Base-by-base conservation (phyloP, 2,888 invertebrate genomes). In the Dioctria rufipes region DNA sequence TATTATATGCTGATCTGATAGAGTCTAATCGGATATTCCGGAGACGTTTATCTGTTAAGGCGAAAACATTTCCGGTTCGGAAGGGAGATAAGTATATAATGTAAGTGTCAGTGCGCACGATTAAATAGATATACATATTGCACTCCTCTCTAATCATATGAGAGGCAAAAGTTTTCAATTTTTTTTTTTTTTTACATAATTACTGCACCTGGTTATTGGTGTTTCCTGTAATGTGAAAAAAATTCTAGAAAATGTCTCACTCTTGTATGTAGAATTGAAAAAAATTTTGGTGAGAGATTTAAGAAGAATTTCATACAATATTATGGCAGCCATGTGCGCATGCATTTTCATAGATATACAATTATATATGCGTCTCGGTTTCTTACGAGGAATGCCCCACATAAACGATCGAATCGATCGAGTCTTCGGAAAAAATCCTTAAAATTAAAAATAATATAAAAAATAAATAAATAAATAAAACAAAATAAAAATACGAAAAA, bases 31-130 rank as follows among this genome's bases (percentile, higher is more conserved):
- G 78, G 69, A 63, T 73, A 81, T 81, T 81, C 81, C 39, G 79
- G 65, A 58, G 51, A 75, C 63, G 81, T 81, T n/a, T 40, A 43
- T 60, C 71, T 40, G 81, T 80, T 80, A 80, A 81, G 77, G 80
- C 58, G 61, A 81, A 77, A 81, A 81, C 81, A 81, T 81, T 81
- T 81, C 81, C 81, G 81, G 80, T 81, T 80, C 80, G 77, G 81
- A 81, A 80, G 81, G 42, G 49, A 67, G 25, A 25, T 25, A 25
- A 25, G 25, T 25, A 25, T 25, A 25, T 25, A 25, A 25, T 25
- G 25, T 25, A 79, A 63, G 40, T 71, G 81, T 78, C 69, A 80
- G 67, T 11, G 13, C 54, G 60, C 25, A 46, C 25, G 8, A 61
- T 77, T 77, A 37, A 6, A 37, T 8, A 63, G 13, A 11, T 60